Evolutionary conservation across 1,140 invertebrate genomes (phyloP).

Genomic region (Bombus pyrosoma): DNA sequence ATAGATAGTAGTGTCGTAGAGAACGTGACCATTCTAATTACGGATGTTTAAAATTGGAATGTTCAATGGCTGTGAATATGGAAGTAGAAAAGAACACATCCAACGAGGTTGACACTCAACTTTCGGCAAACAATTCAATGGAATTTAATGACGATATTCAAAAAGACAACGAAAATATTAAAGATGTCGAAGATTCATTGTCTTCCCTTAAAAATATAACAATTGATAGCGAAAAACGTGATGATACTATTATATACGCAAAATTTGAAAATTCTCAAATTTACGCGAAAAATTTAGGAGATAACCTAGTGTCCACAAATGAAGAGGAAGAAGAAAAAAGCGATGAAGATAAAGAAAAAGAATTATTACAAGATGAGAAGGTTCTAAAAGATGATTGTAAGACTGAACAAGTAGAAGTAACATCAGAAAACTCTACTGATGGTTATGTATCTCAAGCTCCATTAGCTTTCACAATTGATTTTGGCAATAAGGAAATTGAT

Average conservation of each 20-base stretch:
- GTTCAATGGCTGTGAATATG: slow-evolving; percentile 64
- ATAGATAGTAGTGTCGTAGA: slow-evolving; percentile 49
- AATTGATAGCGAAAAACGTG: slow-evolving; percentile 8
- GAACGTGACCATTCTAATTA: slow-evolving; percentile 42
- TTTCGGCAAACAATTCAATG: slow-evolving; percentile 37
- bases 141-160: slow-evolving; percentile 28
- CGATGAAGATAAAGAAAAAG: slow-evolving; percentile 10
- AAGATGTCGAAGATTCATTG: slow-evolving; percentile 11
- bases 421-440: slow-evolving; percentile 24
- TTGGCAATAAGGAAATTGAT: slow-evolving; percentile 86
- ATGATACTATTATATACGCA: slow-evolving; percentile 26
- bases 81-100: slow-evolving; percentile 59
- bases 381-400: slow-evolving; percentile 24
- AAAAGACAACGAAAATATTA: slow-evolving; percentile 30
- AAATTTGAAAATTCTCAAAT: slow-evolving; percentile 34
- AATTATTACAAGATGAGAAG: neutral
- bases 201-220: slow-evolving; percentile 11
- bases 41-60: slow-evolving; percentile 66
- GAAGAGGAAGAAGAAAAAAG: slow-evolving; percentile 6
- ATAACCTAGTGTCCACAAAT: slow-evolving; percentile 8
- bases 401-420: slow-evolving; percentile 43
- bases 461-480: slow-evolving; percentile 87
- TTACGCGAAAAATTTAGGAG: slow-evolving; percentile 1
- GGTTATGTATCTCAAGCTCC: slow-evolving; percentile 56
- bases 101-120: slow-evolving; percentile 48